Base-by-base conservation (phyloP, 2,113 vertebrate species). In the Elephantulus edwardii region DNA sequence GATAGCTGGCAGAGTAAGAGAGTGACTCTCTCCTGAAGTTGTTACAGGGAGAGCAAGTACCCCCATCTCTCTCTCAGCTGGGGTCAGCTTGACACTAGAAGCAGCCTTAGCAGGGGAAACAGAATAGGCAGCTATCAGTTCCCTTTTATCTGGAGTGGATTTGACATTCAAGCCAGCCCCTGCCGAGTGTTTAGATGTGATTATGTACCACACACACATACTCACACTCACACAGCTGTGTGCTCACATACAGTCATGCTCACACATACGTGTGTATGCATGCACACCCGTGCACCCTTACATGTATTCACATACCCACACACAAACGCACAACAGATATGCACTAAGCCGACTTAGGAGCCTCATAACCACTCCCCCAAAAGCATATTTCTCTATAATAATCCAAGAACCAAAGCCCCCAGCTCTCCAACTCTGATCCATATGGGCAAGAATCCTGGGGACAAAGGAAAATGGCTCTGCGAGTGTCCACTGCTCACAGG, bases 111-210 rank as follows among this genome's bases (percentile, higher is more conserved):
- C 60, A 40, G 68, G 90, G 71, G 72, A 89, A 62, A 26, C 28
- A 33, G 70, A 14, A 7, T 0, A 74, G n/a, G 44, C 78, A 83
- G 93, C 48, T 24, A 46, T 70, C 14, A 44, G 76, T 46, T 71
- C 62, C 86, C 85, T 22, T n/a, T 1, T 58, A 0, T 11, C 33
- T 0, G 0, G 54, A 83, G 22, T 30, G 8, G 56, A 90, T 79
- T 44, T 91, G 84, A 10, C 76, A 56, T 38, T 93, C 71, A 70
- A 64, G 54, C 60, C 83, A 79, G 54, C 28, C 52, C 81, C 75
- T 19, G 13, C 66, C 75, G 33, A 80, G 66, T 4, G 33, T 86
- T n/a, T 20, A 78, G 58, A 28, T 40, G 1, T 0, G 40, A 4
- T 16, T 7, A 3, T 3, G 19, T 7, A 22, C 1, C 0, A 2